A percentile compares a stretch with the other conserved stretches of the same genome.
These are phyloP conservation scores for Calyptomena viridis DNA, from an alignment of 2,113 vertebrate genomes.

Conservation along the genomic window DNA sequence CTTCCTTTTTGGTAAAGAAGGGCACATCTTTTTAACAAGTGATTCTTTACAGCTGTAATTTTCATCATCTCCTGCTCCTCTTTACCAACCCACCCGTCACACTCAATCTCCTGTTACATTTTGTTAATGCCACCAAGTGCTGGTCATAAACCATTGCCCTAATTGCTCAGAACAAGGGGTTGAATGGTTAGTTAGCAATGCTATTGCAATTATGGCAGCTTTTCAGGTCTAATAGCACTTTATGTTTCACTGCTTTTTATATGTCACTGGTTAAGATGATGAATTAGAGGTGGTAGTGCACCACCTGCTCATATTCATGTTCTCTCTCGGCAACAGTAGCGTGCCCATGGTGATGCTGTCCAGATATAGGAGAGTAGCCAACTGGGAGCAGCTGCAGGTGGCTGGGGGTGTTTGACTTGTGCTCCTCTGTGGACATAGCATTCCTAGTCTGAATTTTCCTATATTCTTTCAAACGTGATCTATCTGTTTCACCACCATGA, in stretches of 20 bases:
- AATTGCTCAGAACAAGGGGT: conserved; percentile 68
- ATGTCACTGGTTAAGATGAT: conserved; percentile 76
- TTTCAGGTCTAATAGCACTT: conserved; percentile 72
- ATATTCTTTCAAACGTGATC: not conserved
- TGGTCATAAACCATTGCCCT: conserved; percentile 72
- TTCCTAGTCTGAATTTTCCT: not conserved
- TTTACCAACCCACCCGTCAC: not conserved
- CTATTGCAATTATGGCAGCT: conserved; percentile 68
- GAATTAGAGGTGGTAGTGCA: conserved; percentile 53
- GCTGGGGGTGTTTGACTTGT: not conserved
- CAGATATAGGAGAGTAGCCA: not conserved
- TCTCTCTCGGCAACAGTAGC: not conserved
- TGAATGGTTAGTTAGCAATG: conserved; percentile 68
- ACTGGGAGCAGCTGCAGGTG: not conserved
- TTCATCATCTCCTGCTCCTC: not conserved
- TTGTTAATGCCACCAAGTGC: conserved; percentile 63
- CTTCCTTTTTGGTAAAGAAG: not conserved
- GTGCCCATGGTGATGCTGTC: not conserved
- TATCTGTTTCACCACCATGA: not conserved
- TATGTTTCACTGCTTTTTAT: conserved; percentile 71
- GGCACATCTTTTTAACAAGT: not conserved
- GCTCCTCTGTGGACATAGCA: not conserved
- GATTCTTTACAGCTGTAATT: conserved; percentile 6
- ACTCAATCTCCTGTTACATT: conserved; percentile 44
- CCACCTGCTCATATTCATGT: conserved; percentile 28